Evolutionary conservation across 2,797 vertebrate species (phyloP), one percentile per base, ranked within the genome.

Genomic region (Thunnus albacares): DNA sequence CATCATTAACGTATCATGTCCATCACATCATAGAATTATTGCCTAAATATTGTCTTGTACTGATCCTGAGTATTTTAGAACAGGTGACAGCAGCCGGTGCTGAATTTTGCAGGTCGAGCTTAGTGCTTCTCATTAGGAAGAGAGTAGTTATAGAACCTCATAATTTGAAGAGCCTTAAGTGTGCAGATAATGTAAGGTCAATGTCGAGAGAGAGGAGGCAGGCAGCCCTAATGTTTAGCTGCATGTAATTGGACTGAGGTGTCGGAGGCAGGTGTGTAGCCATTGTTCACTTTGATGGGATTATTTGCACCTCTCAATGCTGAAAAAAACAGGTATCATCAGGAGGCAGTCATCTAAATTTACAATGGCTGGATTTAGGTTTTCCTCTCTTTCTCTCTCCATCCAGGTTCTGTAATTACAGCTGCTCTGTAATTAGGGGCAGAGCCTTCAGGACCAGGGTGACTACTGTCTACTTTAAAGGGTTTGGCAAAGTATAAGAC

Each of bases 201-300:
- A 59, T 75, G 74, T 75, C 18, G 68, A 51, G 69, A 77, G 78
- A 15, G 45, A 61, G 79, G 72, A 70, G 77, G 80, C 33, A 61
- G 75, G 38, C 65, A 51, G 60, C 20, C 47, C 72, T 79, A 77
- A 93, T 92, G 91, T 92, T 95, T 91, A 91, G 91, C 85, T 88
- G 84, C 78, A 73, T 87, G 87, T 95, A 95, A 95, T 94, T 94
- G 92, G 90, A 81, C 89, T 82, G 89, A 82, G 88, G 88, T 67
- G 91, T 81, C 78, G 76, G 86, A 90, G 92, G 92, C 94, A 96
- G 94, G 95, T 96, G 94, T 92, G 90, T 71, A 87, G 89, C 90
- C 83, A 95, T 96, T 96, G 95, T 95, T 96, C 94, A 86, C 88
- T 92, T 92, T 96, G 95, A 96, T 94, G 92, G 88, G 93, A 95